Evolutionary conservation across 2,797 vertebrate genomes (phyloP), one percentile per base, ranked within the genome.

Genomic region (Chloroceryle inda): DNA sequence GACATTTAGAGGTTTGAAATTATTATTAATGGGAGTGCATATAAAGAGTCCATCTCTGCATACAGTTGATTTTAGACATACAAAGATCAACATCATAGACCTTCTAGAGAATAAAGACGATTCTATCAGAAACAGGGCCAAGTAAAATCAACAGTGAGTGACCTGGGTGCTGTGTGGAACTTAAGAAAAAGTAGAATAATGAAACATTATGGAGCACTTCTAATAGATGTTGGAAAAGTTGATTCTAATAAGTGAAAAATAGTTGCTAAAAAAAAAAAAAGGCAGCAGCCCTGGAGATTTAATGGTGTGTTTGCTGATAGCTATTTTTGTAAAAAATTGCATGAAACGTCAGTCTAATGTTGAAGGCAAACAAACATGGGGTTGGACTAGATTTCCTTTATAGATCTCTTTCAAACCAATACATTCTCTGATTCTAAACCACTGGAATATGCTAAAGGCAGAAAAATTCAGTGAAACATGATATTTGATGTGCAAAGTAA

Each of bases 321-420:
- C 1, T 73, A 11, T 49, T 88, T 87, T 59, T 58, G 10, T 38
- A 52, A 74, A 90, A 24, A 44, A 9, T 11, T 3, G 16, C 13
- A 33, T 21, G 31, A 82, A 92, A 35, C 6, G 67, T 33, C 14
- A 56, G 5, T 26, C 18, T 59, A 63, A 85, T 69, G 10, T 67
- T 86, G 95, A 78, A 93, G 71, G n/a, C 23, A 93, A 96, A 89
- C 27, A 89, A 93, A 52, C 50, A 10, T 52, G 27, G 27, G 26
- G 14, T 50, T 50, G 49, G 50, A 52, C 15, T 27, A 18, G 16
- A 52, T 52, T 27, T 29, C 16, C 50, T 29, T 29, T 52, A 52
- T 17, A 29, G 27, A 29, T 52, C 50, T 29, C 50, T 52, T 52
- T 27, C 27, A 52, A 52, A 7, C 50, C 50, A 29, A 52, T 52